Percentiles rank a stretch among this genome's conserved stretches.
These are phyloP conservation scores for Acleris literana DNA, from an alignment of 2,888 invertebrate genomes.

Conservation along the genomic window DNA sequence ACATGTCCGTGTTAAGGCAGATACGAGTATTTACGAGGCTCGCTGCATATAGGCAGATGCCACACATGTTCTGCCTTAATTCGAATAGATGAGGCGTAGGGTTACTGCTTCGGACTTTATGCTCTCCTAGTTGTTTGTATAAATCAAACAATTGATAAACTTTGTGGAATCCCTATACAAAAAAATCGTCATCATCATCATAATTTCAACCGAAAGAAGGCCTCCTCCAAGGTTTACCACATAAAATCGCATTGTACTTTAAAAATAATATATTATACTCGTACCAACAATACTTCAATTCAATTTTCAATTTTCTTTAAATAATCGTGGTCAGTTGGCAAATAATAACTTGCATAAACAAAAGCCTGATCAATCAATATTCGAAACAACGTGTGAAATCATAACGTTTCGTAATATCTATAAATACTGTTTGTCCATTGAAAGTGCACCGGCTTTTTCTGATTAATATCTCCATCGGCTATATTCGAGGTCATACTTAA, in stretches of 20 bases:
- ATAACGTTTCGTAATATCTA: constrained; percentile 17
- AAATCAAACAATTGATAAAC: not conserved
- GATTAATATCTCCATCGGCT: constrained; percentile 29
- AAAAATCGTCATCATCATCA: too few relatives aligned
- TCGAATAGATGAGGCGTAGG: constrained; percentile 77
- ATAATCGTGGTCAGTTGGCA: too few relatives aligned
- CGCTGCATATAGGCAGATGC: constrained; percentile 77
- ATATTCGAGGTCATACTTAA: constrained; percentile 27
- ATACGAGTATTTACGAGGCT: constrained; percentile 77
- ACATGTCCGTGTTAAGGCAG: constrained; percentile 70
- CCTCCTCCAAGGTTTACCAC: too few relatives aligned
- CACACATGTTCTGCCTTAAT: constrained; percentile 81
- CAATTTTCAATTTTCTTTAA: too few relatives aligned
- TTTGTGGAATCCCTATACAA: too few relatives aligned
- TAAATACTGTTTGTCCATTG: constrained; percentile 10
- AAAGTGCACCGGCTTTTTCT: constrained; percentile 21
- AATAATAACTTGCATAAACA: too few relatives aligned
- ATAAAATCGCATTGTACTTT: too few relatives aligned
- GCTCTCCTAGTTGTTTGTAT: too few relatives aligned
- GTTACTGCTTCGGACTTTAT: constrained; percentile 47
- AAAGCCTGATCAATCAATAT: too few relatives aligned
- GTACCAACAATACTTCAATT: too few relatives aligned
- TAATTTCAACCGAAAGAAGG: too few relatives aligned
- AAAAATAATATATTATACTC: too few relatives aligned
- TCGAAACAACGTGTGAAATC: constrained; percentile 12